Evolutionary conservation across 2,797 vertebrate genomes (phyloP).

Genomic region (Paguma larvata): DNA sequence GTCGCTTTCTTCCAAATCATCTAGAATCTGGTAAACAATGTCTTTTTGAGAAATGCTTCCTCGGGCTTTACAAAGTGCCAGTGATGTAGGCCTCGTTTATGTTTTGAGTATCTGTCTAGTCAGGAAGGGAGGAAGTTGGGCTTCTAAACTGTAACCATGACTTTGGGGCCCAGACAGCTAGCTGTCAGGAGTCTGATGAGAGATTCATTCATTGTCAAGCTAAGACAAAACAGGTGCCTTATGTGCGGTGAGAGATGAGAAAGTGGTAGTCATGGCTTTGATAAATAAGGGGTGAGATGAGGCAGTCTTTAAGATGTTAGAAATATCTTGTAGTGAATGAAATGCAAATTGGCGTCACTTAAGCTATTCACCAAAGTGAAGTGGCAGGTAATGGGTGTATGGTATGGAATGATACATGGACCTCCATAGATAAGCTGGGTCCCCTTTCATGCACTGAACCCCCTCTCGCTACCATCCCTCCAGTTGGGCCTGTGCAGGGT

Average conservation of each 20-base stretch:
- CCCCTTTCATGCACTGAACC: not conserved
- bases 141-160: not conserved
- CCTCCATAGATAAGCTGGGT: not conserved
- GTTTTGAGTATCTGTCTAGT: not conserved
- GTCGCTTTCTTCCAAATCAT: conserved; percentile 10
- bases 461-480: too few relatives aligned
- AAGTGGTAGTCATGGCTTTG: not conserved
- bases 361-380: not conserved
- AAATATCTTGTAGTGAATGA: conserved; percentile 62
- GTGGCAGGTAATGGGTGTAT: not conserved
- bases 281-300: not conserved
- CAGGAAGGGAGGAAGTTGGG: not conserved
- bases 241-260: not conserved
- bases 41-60: not conserved
- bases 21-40: not conserved
- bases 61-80: not conserved
- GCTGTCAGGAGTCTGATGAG: not conserved
- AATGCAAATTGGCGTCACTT: not conserved
- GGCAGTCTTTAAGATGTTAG: not conserved
- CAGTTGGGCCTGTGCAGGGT: not conserved
- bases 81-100: not conserved
- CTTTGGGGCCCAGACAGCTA: not conserved
- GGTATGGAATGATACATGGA: not conserved
- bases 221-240: not conserved
- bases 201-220: not conserved